Evolutionary conservation across 2,797 vertebrate species (phyloP).

Genomic region (Arremon aurantiirostris): DNA sequence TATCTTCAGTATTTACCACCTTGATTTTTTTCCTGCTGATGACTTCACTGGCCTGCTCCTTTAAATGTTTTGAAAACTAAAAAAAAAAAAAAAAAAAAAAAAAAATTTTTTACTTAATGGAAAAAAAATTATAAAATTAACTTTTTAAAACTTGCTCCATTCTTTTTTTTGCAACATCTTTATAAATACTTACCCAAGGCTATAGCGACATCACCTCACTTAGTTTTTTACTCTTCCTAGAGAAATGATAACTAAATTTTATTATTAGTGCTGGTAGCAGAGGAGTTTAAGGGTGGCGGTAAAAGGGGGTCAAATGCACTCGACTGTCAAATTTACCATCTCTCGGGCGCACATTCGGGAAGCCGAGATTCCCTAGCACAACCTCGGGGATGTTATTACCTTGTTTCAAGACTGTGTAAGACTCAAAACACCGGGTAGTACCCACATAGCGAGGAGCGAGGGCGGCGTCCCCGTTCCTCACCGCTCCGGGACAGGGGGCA

Average conservation of each 20-base stretch:
- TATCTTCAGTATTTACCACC: background rate
- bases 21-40: fast-evolving
- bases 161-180: background rate
- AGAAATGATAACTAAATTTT: background rate
- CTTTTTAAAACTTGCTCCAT: background rate
- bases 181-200: background rate
- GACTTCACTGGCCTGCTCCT: background rate
- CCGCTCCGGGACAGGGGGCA: too few relatives aligned
- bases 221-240: background rate
- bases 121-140: too few relatives aligned
- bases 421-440: background rate
- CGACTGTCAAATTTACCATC: fast-evolving
- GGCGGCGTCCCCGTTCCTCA: background rate
- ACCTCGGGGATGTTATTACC: background rate
- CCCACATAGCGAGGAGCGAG: background rate
- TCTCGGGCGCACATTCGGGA: fast-evolving
- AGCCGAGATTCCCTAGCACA: background rate
- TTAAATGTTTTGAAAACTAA: background rate
- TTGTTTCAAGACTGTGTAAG: fast-evolving
- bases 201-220: background rate
- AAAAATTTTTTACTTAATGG: fast-evolving
- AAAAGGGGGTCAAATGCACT: background rate
- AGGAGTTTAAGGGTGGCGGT: background rate
- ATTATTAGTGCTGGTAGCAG: fast-evolving
- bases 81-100: fast-evolving